Evolutionary conservation across 1,140 invertebrate genomes (phyloP).

Genomic region (Helicoverpa zea): DNA sequence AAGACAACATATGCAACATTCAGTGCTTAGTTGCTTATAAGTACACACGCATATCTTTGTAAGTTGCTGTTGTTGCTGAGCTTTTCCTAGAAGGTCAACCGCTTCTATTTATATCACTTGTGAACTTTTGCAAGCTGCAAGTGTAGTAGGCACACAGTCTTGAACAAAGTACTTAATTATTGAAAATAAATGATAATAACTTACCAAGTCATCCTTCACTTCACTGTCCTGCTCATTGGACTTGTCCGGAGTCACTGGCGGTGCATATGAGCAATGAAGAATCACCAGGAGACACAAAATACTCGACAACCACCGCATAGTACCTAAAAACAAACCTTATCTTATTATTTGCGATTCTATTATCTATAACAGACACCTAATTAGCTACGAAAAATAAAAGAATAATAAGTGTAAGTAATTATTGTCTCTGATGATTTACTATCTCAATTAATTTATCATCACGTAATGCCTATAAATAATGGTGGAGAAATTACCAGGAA

Average conservation of each 20-base stretch:
- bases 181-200: neutral
- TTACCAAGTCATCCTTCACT: conserved; percentile 80
- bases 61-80: neutral
- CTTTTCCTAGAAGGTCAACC: neutral
- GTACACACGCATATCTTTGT: no score
- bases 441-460: no score
- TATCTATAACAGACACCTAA: neutral
- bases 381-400: neutral
- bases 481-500: neutral
- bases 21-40: no score
- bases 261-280: conserved; percentile 79
- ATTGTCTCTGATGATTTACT: no score
- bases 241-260: conserved; percentile 80
- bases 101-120: neutral
- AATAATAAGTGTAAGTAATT: neutral
- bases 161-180: no score
- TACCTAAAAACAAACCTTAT: conserved; percentile 16
- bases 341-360: neutral
- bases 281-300: conserved; percentile 65
- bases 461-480: no score
- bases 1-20: no score
- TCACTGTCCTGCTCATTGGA: conserved; percentile 76
- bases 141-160: no score
- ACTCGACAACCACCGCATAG: conserved; percentile 45
- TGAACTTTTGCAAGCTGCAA: no score